Conservation (phyloP, 2,113 vertebrate genomes). For the Sarotherodon lohbergeri region DNA sequence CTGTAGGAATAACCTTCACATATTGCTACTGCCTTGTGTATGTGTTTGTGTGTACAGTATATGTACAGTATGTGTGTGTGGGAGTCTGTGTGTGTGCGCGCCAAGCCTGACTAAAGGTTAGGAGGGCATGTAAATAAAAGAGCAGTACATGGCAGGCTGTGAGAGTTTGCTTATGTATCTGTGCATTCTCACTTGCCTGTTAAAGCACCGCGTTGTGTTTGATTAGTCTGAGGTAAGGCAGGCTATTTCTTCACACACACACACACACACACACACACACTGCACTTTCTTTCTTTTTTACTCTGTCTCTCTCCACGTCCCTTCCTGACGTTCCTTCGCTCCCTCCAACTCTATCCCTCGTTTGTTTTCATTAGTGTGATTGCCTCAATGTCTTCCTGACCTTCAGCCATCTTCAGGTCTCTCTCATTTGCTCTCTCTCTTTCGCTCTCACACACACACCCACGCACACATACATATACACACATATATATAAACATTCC, state of each 20-base stretch:
- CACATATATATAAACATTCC: conserved; percentile 30
- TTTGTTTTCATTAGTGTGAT: conserved; percentile 82
- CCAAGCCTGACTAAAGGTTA: conserved; percentile 43
- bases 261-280: neutral
- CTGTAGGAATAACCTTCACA: conserved; percentile 67
- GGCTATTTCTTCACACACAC: conserved; percentile 12
- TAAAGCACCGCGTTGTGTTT: conserved; percentile 55
- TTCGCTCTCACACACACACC: neutral
- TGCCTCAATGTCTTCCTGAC: conserved; percentile 73
- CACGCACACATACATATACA: conserved; percentile 1
- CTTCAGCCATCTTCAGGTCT: conserved; percentile 66
- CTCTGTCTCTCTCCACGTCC: conserved; percentile 8
- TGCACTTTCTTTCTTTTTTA: neutral
- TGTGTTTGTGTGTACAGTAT: conserved; percentile 6
- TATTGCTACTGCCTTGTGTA: conserved; percentile 45
- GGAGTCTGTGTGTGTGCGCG: neutral
- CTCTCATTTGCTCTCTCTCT: neutral
- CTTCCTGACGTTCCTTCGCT: conserved; percentile 17
- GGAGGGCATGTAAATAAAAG: conserved; percentile 60
- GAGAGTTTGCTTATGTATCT: conserved; percentile 29
- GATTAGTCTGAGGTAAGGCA: conserved; percentile 61
- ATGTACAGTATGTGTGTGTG: neutral
- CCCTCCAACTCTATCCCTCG: conserved; percentile 56
- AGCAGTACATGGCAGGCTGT: conserved; percentile 22
- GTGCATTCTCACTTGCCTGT: conserved; percentile 43